Evolutionary conservation across 1,140 invertebrate species (phyloP), one percentile per base, ranked within the genome.

Genomic region (Drosophila ogumai): DNA sequence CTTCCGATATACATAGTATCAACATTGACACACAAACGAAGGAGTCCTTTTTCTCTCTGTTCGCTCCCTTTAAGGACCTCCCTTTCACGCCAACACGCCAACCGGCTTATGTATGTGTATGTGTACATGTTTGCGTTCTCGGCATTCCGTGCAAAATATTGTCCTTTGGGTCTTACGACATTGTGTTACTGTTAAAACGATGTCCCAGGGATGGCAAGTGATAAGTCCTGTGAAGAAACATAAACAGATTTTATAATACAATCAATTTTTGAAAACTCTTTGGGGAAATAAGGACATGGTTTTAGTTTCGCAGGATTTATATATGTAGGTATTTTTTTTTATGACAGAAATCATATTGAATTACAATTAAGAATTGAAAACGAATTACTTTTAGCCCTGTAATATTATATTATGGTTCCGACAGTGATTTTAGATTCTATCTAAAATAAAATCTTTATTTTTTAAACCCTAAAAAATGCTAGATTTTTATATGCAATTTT

Each of bases 141-240:
- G 52, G 52, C 54, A 65, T 74, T 86, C 67, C 78, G 49, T 74
- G 72, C 52, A 38, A 86, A 75, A 87, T 72, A 82, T 82, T 82
- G 69, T 87, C 61, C 79, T 68, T 59, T 79, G 69, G 43, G 60
- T 52, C 65, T 64, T 46, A 41, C 49, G 71, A 49, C 43, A 44
- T 59, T 61, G 31, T 44, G 31, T 56, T 72, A 28, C 38, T 57
- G 25, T 46, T 61, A 47, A 64, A 69, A 25, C 60, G 19, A 44
- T 61, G 7, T 12, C 28, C 34, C 65, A 85, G 82, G 82, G 65
- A 19, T 82, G 63, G 58, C 31, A 5, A 66, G 38, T 4, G 9
- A 12, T 10, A 9, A 31, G 13, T 22, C 12, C 50, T 54, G 12
- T 9, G 2, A 22, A 3, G 17, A 12, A 15, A 22, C 1, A 22